Conservation (phyloP, 1,140 invertebrate genomes). For the Papilio glaucus region DNA sequence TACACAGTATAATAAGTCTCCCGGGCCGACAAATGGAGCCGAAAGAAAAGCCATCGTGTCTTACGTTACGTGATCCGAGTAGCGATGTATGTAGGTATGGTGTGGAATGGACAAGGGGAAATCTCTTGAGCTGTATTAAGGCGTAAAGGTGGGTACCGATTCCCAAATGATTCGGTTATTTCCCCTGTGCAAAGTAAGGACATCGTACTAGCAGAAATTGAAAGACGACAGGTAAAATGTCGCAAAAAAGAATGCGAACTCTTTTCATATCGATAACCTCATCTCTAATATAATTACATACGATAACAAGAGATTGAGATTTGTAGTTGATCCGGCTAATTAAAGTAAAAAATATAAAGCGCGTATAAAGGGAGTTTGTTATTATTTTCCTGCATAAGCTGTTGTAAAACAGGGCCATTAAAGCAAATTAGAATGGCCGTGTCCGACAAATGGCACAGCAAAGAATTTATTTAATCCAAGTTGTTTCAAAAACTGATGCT, state of each 20-base stretch:
- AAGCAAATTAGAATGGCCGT: slow-evolving; percentile 57
- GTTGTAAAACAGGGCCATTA: slow-evolving; percentile 51
- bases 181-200: slow-evolving; percentile 61
- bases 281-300: not conserved
- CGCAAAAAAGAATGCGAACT: slow-evolving; percentile 47
- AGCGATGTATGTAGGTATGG: slow-evolving; percentile 60
- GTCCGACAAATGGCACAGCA: slow-evolving; percentile 55
- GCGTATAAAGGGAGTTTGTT: slow-evolving; percentile 5
- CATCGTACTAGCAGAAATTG: slow-evolving; percentile 61
- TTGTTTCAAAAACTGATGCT: slow-evolving; percentile 68
- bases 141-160: slow-evolving; percentile 68
- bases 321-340: not conserved
- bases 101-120: slow-evolving; percentile 71
- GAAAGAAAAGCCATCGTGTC: slow-evolving; percentile 73
- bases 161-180: slow-evolving; percentile 74
- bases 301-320: not conserved
- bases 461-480: slow-evolving; percentile 72
- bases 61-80: slow-evolving; percentile 73
- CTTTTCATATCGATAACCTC: too few relatives aligned
- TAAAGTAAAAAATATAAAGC: not conserved
- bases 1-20: slow-evolving; percentile 81
- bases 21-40: slow-evolving; percentile 72
- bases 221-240: slow-evolving; percentile 58
- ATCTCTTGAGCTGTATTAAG: slow-evolving; percentile 77
- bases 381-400: slow-evolving; percentile 46